Evolutionary conservation across 2,888 invertebrate genomes (phyloP).

Genomic region (Ophonus ardosiacus): DNA sequence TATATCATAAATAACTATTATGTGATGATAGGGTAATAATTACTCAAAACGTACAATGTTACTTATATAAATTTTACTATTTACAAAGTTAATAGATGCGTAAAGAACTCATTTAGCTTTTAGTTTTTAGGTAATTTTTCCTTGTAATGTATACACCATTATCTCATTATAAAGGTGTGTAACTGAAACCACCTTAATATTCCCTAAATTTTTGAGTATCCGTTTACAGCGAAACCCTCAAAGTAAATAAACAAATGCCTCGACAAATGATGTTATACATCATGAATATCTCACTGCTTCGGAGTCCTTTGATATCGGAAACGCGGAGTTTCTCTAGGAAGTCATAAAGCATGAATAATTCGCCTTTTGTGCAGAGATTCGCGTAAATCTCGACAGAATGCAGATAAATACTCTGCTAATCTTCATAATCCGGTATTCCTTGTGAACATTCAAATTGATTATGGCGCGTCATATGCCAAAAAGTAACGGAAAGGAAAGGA

Average conservation of each 20-base stretch:
- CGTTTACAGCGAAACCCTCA: not conserved
- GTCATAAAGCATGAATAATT: constrained; percentile 60
- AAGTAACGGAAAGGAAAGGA: not conserved
- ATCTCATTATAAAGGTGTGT: not conserved
- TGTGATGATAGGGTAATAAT: too few species aligned
- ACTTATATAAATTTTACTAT: too few species aligned
- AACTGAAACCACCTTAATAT: not conserved
- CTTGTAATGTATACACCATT: not conserved
- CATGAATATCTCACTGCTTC: constrained; percentile 35
- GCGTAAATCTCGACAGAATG: constrained; percentile 45
- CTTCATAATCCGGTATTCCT: constrained; percentile 24
- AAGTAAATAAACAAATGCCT: constrained; percentile 36
- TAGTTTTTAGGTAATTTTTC: too few species aligned
- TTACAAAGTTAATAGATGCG: too few species aligned
- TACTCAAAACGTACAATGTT: too few species aligned
- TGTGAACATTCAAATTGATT: not conserved
- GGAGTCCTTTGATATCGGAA: constrained; percentile 38
- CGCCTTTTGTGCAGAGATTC: constrained; percentile 49
- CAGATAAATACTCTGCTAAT: constrained; percentile 47
- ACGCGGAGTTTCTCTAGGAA: constrained; percentile 48
- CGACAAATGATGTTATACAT: constrained; percentile 46
- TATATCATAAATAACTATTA: too few species aligned
- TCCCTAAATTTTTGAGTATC: not conserved
- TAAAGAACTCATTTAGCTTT: too few species aligned
- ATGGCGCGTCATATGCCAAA: not conserved